phyloP scores from a whole-genome alignment of 1,140 invertebrate species.

The Bombyx mandarina region DNA sequence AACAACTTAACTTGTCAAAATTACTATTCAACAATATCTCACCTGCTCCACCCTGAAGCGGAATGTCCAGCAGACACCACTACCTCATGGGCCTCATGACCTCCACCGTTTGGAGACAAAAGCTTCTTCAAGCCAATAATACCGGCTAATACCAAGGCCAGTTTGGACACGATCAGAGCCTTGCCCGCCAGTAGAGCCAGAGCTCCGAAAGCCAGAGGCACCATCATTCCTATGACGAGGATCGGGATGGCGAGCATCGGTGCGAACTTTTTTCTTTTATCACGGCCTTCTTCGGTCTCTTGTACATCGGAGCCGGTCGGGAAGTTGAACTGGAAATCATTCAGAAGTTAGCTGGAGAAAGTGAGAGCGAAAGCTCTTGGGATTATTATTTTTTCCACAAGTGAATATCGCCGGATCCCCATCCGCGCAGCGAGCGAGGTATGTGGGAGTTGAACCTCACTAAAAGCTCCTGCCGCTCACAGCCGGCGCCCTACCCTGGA shows the following conservation, averaged over 20 bases:
- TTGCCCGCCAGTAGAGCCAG: conserved; percentile 86
- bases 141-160: conserved; percentile 83
- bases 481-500: no score
- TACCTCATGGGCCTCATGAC: conserved; percentile 79
- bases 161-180: conserved; percentile 85
- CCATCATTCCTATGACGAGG: conserved; percentile 82
- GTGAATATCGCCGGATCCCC: no score
- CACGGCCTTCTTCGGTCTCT: conserved; percentile 75
- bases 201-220: conserved; percentile 84
- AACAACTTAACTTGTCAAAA: no score
- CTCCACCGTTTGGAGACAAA: conserved; percentile 73
- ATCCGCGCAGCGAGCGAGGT: no score
- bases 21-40: conserved; percentile 1
- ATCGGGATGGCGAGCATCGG: conserved; percentile 82
- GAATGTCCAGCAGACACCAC: conserved; percentile 78
- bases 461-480: no score
- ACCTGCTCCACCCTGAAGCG: conserved; percentile 79
- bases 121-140: conserved; percentile 89
- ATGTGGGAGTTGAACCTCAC: no score
- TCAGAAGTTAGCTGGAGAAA: neutral
- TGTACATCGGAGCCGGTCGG: conserved; percentile 74
- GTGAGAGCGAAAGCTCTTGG: no score
- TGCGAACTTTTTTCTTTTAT: conserved; percentile 78
- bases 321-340: conserved; percentile 73
- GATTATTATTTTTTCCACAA: no score